phyloP scores from a whole-genome alignment of 2,888 invertebrate species.

The Ceriagrion tenellum region DNA sequence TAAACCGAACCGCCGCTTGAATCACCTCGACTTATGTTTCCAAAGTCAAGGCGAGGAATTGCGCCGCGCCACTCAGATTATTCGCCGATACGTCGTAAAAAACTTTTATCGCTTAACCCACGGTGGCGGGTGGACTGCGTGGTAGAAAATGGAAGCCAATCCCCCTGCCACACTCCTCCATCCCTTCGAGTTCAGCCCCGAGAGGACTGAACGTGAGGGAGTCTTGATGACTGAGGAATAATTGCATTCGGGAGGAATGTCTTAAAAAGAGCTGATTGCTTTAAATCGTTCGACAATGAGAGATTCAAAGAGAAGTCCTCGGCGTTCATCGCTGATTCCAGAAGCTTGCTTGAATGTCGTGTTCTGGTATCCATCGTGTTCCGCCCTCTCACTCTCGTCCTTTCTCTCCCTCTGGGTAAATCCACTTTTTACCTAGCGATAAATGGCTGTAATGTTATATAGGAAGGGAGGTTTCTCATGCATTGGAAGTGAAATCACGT shows the following conservation, averaged over 20 bases:
- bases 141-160: neutral
- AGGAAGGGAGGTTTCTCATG: neutral
- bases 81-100: slow-evolving; percentile 41
- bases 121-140: neutral
- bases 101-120: slow-evolving; percentile 38
- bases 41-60: slow-evolving; percentile 30
- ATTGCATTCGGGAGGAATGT: neutral
- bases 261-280: neutral
- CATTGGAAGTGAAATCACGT: neutral
- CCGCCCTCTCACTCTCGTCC: neutral
- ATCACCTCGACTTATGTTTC: neutral
- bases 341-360: neutral
- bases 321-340: neutral
- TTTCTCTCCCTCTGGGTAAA: too few relatives aligned
- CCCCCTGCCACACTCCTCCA: neutral
- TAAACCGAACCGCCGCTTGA: neutral
- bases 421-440: neutral
- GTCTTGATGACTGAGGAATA: neutral
- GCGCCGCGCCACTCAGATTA: neutral
- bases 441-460: neutral
- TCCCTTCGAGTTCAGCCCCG: neutral
- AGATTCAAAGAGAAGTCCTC: neutral
- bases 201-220: neutral
- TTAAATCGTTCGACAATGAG: neutral
- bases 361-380: neutral